Percentiles rank a stretch among this genome's conserved stretches.
phyloP scores from a whole-genome alignment of 1,140 invertebrate species.

The Drosophila cardini region DNA sequence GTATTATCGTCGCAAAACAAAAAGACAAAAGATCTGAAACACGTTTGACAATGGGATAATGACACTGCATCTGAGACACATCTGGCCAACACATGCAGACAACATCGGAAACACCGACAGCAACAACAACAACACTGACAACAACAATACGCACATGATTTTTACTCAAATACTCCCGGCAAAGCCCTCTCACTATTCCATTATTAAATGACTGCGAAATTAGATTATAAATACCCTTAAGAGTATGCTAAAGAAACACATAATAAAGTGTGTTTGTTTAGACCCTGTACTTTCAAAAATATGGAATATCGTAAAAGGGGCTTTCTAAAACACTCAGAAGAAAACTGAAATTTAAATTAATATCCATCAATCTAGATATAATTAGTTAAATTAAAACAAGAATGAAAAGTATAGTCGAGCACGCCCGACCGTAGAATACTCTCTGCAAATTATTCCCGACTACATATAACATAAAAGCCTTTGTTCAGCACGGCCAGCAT shows the following conservation, averaged over 20 bases:
- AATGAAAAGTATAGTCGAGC: too few species aligned
- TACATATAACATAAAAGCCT: too few species aligned
- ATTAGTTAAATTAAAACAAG: too few species aligned
- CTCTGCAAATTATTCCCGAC: too few species aligned
- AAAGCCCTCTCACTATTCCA: background rate
- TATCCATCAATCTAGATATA: too few species aligned
- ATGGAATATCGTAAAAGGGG: too few species aligned
- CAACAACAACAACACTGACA: background rate
- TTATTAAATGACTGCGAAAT: constrained; percentile 2
- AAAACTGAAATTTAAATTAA: too few species aligned
- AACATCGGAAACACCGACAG: background rate
- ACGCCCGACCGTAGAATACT: too few species aligned
- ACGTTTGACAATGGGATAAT: constrained; percentile 60
- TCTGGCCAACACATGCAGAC: constrained; percentile 55
- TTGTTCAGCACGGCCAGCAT: too few species aligned
- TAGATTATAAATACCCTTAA: constrained; percentile 11
- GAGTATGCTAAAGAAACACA: background rate
- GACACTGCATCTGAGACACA: constrained; percentile 64
- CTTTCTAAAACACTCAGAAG: too few species aligned
- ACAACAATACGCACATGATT: background rate
- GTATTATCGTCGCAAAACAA: background rate
- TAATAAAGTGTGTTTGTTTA: background rate
- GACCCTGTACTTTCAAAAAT: background rate
- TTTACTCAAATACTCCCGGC: background rate
- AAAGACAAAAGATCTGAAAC: constrained; percentile 45